Conservation (phyloP, 2,113 vertebrate genomes). For the Burhinus oedicnemus region DNA sequence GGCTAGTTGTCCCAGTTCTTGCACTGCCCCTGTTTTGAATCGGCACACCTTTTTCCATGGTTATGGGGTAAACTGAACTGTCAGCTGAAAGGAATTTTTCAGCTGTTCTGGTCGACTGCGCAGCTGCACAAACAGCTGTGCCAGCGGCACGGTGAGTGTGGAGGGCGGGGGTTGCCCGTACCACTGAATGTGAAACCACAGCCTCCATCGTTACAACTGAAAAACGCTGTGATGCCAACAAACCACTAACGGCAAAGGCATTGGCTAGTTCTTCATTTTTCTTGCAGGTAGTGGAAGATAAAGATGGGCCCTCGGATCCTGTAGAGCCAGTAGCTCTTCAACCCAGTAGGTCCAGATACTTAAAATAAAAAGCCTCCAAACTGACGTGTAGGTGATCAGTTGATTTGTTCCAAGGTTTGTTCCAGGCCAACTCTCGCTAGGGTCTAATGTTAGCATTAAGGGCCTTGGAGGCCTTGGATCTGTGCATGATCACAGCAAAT, state of each 20-base stretch:
- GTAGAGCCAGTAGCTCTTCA: background rate
- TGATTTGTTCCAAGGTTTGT: background rate
- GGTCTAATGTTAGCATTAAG: background rate
- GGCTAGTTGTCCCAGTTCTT: background rate
- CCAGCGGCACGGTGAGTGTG: background rate
- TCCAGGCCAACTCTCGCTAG: background rate
- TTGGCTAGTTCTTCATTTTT: background rate
- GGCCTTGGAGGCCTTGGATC: background rate
- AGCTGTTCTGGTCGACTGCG: background rate
- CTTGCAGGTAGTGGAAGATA: background rate
- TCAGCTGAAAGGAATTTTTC: conserved; percentile 5
- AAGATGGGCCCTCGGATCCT: background rate
- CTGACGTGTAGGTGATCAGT: background rate
- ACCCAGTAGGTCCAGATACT: background rate
- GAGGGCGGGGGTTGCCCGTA: background rate
- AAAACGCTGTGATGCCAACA: background rate
- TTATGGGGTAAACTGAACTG: background rate
- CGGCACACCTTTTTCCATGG: background rate
- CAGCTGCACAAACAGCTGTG: conserved; percentile 7
- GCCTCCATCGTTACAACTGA: background rate
- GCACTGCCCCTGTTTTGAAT: background rate
- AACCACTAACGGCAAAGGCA: background rate
- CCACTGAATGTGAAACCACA: background rate
- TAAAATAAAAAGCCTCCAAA: background rate
- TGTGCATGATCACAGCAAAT: background rate